Conservation (phyloP, 2,888 invertebrate species). For the Apocheima hispidaria region DNA sequence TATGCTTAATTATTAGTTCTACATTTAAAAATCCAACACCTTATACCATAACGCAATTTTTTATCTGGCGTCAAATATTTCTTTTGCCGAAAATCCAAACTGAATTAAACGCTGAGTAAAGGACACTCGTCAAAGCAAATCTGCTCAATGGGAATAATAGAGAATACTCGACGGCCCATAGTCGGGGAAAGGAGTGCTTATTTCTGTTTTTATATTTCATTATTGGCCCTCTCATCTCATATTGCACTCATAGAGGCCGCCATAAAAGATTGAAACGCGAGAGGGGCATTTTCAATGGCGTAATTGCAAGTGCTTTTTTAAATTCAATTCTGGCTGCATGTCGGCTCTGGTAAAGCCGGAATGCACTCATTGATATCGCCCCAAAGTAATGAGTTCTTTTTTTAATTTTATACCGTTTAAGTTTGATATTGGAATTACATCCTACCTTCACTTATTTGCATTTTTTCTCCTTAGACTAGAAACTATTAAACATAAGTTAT, state of each 20-base stretch:
- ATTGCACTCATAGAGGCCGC: conserved; percentile 83
- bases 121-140: conserved; percentile 78
- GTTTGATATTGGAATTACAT: conserved; percentile 31
- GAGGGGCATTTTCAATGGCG: conserved; percentile 82
- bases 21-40: not conserved
- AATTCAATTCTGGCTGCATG: conserved; percentile 82
- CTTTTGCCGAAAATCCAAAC: conserved; percentile 53
- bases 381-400: conserved; percentile 73
- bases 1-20: not conserved
- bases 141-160: conserved; percentile 80
- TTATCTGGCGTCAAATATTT: conserved; percentile 35
- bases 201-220: conserved; percentile 85
- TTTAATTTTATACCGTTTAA: conserved; percentile 54
- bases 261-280: conserved; percentile 85
- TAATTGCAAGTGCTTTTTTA: conserved; percentile 84
- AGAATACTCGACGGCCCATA: conserved; percentile 73
- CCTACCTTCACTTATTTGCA: conserved; percentile 9
- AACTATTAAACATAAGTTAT: not conserved
- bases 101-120: conserved; percentile 74
- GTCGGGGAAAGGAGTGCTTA: conserved; percentile 77
- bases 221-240: conserved; percentile 85
- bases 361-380: conserved; percentile 83
- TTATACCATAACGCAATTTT: conserved; percentile 2
- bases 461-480: not conserved
- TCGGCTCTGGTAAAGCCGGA: conserved; percentile 80